These are phyloP conservation scores for Piscicola geometra DNA, from an alignment of 2,888 invertebrate species.

Conservation along the genomic window DNA sequence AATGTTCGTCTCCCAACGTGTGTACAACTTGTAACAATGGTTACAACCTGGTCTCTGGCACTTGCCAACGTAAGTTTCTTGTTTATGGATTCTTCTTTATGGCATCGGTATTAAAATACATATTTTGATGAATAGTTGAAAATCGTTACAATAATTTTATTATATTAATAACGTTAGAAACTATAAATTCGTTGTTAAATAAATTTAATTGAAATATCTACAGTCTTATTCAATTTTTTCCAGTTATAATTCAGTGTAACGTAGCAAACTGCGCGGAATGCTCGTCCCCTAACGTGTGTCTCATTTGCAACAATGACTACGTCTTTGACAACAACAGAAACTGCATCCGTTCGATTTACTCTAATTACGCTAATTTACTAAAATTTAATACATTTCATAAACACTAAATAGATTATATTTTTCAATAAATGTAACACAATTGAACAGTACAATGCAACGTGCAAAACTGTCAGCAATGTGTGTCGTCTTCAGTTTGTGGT, in stretches of 20 bases:
- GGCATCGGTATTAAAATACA: not conserved
- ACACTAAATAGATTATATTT: too few species aligned
- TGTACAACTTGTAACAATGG: slow-evolving; percentile 21
- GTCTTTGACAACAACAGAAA: not conserved
- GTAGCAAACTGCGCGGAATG: slow-evolving; percentile 8
- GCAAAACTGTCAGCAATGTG: slow-evolving; percentile 14
- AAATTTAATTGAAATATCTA: too few species aligned
- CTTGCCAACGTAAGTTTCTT: too few species aligned
- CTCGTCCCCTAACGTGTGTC: not conserved
- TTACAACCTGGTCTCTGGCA: slow-evolving; percentile 8
- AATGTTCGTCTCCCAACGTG: slow-evolving; percentile 22
- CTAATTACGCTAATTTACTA: too few species aligned
- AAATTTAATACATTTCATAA: too few species aligned
- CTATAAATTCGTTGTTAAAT: too few species aligned
- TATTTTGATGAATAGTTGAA: too few species aligned
- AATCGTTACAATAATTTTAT: too few species aligned
- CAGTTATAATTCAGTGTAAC: not conserved
- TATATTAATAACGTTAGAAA: too few species aligned
- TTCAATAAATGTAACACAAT: too few species aligned
- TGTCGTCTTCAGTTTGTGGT: slow-evolving; percentile 1
- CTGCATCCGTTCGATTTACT: not conserved
- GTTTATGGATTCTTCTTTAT: too few species aligned
- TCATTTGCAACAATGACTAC: not conserved
- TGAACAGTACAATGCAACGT: slow-evolving; percentile 16
- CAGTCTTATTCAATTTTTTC: too few species aligned